A percentile compares a stretch with the other conserved stretches of the same genome.
Evolutionary conservation across 2,113 vertebrate species (phyloP).

Genomic region (Siniperca knerii): DNA sequence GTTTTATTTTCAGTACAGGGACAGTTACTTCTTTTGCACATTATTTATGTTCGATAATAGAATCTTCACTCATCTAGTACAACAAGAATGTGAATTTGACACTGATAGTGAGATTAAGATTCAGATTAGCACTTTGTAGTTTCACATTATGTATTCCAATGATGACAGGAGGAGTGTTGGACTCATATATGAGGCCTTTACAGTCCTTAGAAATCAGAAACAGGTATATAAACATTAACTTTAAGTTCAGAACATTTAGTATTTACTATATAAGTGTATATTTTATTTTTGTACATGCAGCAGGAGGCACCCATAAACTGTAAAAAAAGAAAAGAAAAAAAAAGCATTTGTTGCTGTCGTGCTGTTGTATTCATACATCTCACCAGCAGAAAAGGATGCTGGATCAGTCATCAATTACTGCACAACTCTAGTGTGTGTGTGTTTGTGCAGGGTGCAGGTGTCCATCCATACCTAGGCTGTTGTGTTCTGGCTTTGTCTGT

Average conservation of each 20-base stretch:
- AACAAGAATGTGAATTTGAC: too few species aligned
- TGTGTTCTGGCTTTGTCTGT: conserved; percentile 82
- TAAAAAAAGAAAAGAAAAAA: too few species aligned
- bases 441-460: conserved; percentile 83
- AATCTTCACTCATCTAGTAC: too few species aligned
- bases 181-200: too few species aligned
- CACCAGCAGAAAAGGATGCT: background rate
- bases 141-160: too few species aligned
- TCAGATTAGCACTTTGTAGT: too few species aligned
- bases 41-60: background rate
- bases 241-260: background rate
- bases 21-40: background rate
- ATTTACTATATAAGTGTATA: background rate
- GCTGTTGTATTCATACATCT: background rate
- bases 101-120: too few species aligned
- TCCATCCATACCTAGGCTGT: conserved; percentile 88
- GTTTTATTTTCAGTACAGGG: background rate
- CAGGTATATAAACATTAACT: too few species aligned
- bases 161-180: too few species aligned
- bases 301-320: background rate
- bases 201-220: too few species aligned
- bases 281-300: background rate
- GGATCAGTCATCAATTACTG: background rate
- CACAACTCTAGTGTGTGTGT: conserved; percentile 9
- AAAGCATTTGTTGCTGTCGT: background rate